These are phyloP conservation scores for Alsophila aescularia DNA, from an alignment of 2,888 invertebrate species.

Conservation along the genomic window DNA sequence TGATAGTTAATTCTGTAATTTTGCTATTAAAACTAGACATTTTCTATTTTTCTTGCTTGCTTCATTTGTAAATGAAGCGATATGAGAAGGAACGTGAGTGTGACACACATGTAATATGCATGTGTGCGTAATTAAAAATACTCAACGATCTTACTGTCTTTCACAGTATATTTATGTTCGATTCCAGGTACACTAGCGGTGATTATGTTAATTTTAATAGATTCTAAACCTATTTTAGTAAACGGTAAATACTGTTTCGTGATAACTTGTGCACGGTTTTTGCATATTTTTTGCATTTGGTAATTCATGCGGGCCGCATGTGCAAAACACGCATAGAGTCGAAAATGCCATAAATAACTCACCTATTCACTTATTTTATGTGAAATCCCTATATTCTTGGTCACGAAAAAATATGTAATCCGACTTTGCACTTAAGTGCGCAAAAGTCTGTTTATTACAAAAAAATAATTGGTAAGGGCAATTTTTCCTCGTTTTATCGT, in stretches of 20 bases:
- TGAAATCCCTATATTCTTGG: no score
- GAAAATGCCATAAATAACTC: conserved; percentile 8
- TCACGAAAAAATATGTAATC: no score
- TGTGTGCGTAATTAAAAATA: no score
- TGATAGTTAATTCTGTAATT: no score
- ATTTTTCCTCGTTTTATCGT: not conserved
- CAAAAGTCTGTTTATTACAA: not conserved
- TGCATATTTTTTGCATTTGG: conserved; percentile 33
- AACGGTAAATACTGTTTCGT: conserved; percentile 28
- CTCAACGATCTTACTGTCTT: not conserved
- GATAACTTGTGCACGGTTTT: conserved; percentile 34
- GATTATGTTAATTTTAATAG: conserved; percentile 37
- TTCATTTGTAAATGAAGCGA: no score
- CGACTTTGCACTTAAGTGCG: no score
- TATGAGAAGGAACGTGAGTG: no score
- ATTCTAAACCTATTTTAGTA: conserved; percentile 34
- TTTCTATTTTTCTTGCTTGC: no score
- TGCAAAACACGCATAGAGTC: not conserved
- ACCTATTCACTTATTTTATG: no score
- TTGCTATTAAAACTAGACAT: no score
- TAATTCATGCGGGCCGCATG: conserved; percentile 37
- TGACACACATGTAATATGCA: no score
- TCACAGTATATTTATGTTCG: not conserved
- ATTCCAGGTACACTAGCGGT: conserved; percentile 13
- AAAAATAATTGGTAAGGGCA: not conserved